Base-by-base conservation (phyloP, 2,797 vertebrate species). In the Malurus leucopterus region DNA sequence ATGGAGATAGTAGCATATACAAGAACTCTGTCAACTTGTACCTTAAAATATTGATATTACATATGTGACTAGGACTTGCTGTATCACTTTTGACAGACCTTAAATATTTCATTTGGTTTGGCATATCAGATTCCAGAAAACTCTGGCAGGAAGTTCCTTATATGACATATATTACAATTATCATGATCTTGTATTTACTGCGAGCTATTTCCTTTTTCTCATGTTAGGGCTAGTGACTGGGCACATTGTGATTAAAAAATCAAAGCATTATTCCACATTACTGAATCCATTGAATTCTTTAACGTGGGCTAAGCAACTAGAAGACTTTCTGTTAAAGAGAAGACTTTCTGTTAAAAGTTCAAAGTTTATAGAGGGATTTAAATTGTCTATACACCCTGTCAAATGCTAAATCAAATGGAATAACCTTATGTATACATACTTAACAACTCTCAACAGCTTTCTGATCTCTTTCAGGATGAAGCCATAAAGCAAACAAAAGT, bases 361-460 rank as follows among this genome's bases (percentile, higher is more conserved):
- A 90, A 94, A 76, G 72, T 88, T 57, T 71, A 55, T 34, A 79
- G 51, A 77, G 58, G 78, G 84, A 95, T 95, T 94, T 91, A 50
- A 88, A 84, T 86, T 54, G 63, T 92, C 92, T 92, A 88, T 86
- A 88, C 74, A 92, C 34, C 32, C 47, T 85, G 92, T 91, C 86
- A 95, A 90, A 88, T 62, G 47, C 16, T 91, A 94, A 95, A 94
- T 94, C 78, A 92, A 90, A 90, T 88, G 86, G 68, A 95, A 94
- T 84, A 94, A 76, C 81, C 36, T 88, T 90, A 80, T 74, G 54
- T 85, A 82, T 71, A 92, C 86, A 92, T 76, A 90, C 71, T 68
- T 92, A 63, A 71, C 57, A 82, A 58, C 70, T 50, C 38, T 74
- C 71, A 91, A 68, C 72, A 82, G 29, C 61, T 93, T 91, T 92